phyloP scores from a whole-genome alignment of 1,140 invertebrate species.

The Phthorimaea operculella region DNA sequence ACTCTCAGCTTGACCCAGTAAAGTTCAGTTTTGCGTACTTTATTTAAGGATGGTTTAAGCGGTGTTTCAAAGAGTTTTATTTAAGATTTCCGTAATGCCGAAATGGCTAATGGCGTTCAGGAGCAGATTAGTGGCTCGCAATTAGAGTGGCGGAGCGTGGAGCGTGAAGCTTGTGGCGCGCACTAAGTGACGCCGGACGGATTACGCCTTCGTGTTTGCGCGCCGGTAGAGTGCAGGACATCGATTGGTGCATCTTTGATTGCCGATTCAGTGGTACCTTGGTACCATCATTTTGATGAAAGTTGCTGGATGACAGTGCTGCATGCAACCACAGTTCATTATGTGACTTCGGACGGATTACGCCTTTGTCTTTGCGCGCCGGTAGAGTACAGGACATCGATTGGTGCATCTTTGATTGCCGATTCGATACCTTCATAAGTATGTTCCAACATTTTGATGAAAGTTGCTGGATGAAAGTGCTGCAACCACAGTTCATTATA shows the following conservation, averaged over 20 bases:
- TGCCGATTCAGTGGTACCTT: not conserved
- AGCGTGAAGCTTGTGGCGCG: slow-evolving; percentile 48
- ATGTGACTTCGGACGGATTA: slow-evolving; percentile 16
- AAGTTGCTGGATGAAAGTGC: no score
- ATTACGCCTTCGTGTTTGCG: slow-evolving; percentile 61
- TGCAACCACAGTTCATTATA: no score
- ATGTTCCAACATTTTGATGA: no score
- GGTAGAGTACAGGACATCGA: slow-evolving; percentile 46
- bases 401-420: slow-evolving; percentile 12
- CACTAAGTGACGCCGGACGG: slow-evolving; percentile 58
- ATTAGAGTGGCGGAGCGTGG: slow-evolving; percentile 42
- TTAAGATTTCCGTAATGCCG: slow-evolving; percentile 23
- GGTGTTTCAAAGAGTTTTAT: no score
- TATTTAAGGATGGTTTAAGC: no score
- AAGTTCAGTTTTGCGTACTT: no score
- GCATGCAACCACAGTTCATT: no score
- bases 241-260: slow-evolving; percentile 15
- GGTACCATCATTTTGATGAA: no score
- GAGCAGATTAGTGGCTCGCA: slow-evolving; percentile 61
- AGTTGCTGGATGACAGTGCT: no score
- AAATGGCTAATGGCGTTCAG: slow-evolving; percentile 31
- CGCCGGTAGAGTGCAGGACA: slow-evolving; percentile 46
- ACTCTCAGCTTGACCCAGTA: no score
- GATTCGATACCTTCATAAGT: no score
- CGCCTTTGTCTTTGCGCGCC: no score